Evolutionary conservation across 1,140 invertebrate species (phyloP), one percentile per base, ranked within the genome.

Genomic region (Camponotus floridanus): DNA sequence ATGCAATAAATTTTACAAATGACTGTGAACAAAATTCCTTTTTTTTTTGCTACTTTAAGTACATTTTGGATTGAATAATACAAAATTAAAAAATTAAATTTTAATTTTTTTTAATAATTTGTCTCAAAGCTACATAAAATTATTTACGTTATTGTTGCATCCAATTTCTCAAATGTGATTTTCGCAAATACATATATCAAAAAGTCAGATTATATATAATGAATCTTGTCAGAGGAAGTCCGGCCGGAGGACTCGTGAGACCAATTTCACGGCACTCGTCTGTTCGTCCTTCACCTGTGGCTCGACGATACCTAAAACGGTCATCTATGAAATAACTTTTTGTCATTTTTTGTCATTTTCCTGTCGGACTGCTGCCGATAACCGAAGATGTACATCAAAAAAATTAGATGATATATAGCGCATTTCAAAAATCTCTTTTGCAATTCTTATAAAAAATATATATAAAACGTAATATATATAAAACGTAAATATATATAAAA

Each of bases 251-350:
- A 73, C 67, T 83, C 67, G n/a, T 18, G 79, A 83, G 67, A 83
- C 55, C 55, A 83, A 83, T 83, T 83, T 83, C 26, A 57, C 39
- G 31, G 39, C 55, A 48, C 39, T 59, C 65, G 18, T 26, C 13
- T n/a, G 11, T 42, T 83, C 39, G 68, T 83, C 55, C 67, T 83
- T 71, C 68, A 83, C 39, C 68, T 62, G 68, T 83, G 36, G 36
- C 78, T 81, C 51, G 62, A n/a, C 31, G 8, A 4, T 36, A 45
- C 3, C 67, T 33, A 55, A 9, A 42, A 2, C 45, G 6, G 6
- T 61, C 13, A 8, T 83, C 26, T 83, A 26, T 61, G 68, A 83
- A 83, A 73, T 73, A 73, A 83, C 55, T 83, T 83, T 83, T 83
- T 73, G 39, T 45, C 39, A 61, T 73, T 83, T 83, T 83, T 83